Base-by-base conservation (phyloP, 2,797 vertebrate species). In the Peromyscus eremicus region DNA sequence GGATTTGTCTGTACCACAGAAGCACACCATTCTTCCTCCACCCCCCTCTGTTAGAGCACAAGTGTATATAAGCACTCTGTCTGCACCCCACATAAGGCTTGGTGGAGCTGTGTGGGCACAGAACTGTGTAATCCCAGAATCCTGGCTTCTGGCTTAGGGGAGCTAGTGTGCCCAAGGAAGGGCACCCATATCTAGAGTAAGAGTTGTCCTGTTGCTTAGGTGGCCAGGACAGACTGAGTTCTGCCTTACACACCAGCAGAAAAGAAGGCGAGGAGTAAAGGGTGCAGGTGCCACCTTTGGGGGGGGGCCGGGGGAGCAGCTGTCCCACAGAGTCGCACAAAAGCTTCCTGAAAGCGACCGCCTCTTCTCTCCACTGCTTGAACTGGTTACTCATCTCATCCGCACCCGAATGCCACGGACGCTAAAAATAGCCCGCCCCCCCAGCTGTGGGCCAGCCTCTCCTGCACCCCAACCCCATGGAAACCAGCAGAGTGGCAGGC, bases 341-440 rank as follows among this genome's bases (percentile, higher is more conserved):
- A 96, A 92, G 91, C 97, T 92, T 96, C 85, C 57, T 88, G 89
- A 97, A 97, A 98, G 83, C 91, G 79, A 89, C 96, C 77, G n/a
- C 95, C 97, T 94, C 98, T 95, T 98, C 97, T 96, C 92, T 96
- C 82, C 87, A 91, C 94, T 32, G 92, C 97, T 94, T 94, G 93
- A 98, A 95, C 97, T 95, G 95, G 98, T 98, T 98, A 98, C 97
- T 98, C 97, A 98, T 97, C 98, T 97, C 90, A 82, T 96, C 92
- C 89, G 95, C 85, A 93, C 97, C 97, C 97, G 80, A 97, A 97
- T 75, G 94, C 96, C 95, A 96, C 87, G 87, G 96, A 88, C 29
- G 96, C 98, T 97, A 98, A 98, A 98, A 98, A 98, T 98, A 98
- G 88, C 14, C 91, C 97, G 95, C 95, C 93, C 92, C 97, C 95